Evolutionary conservation across 2,797 vertebrate species (phyloP), one percentile per base, ranked within the genome.

Genomic region (Yasuhikotakia modesta): DNA sequence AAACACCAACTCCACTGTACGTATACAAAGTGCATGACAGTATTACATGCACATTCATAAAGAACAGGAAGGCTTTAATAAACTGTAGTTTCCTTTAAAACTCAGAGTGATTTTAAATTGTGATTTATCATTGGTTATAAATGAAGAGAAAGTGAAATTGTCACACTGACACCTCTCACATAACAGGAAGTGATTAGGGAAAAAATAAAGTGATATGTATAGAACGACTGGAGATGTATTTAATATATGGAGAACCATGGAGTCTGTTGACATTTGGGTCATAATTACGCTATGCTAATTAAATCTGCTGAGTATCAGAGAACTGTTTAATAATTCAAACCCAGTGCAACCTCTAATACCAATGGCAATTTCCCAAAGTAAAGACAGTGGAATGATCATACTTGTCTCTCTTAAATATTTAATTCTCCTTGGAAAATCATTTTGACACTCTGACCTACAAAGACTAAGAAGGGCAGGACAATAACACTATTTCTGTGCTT

Each of bases 291-390:
- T 63, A 67, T 69, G 76, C 71, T 82, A 77, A 82, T 79, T 75
- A 83, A 82, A 81, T 78, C 71, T 77, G 69, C 75, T 30, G n/a
- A 75, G 63, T 72, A 60, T 81, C 79, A 82, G 61, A 79, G 64
- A 70, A 27, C 58, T 64, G 74, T 85, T 85, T 70, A 86, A 84
- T 85, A 77, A 86, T 86, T 85, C 76, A 85, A 72, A 69, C 70
- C 75, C 65, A 35, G 50, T 76, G 66, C 82, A 78, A 81, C 63
- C 66, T 70, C 69, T 73, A 69, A 82, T 78, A 67, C 81, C 68
- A 55, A 50, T 64, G 73, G 71, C 82, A 81, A 84, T 83, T 78
- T 86, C 79, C 80, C 78, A 79, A 79, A 82, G 78, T 74, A 81
- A 84, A 82, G 76, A 79, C 22, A 58, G 78, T 73, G 63, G 70